phyloP scores from a whole-genome alignment of 1,140 invertebrate species.

The Cryptotermes secundus region DNA sequence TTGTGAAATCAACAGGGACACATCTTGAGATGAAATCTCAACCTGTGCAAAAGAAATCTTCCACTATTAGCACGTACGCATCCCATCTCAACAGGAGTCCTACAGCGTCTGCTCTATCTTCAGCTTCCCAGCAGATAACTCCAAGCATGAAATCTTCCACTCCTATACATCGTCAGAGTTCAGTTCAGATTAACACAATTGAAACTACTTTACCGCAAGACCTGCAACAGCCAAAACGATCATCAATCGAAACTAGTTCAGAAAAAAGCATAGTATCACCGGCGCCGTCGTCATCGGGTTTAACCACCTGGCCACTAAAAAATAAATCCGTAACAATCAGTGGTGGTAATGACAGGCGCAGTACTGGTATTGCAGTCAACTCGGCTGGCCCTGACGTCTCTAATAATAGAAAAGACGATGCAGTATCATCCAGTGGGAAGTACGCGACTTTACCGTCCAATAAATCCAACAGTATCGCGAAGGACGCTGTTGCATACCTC shows the following conservation, averaged over 20 bases:
- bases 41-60: background rate
- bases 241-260: background rate
- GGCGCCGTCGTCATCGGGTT: slow-evolving; percentile 39
- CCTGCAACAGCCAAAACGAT: background rate
- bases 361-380: too few species aligned
- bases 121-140: background rate
- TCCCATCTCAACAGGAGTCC: background rate
- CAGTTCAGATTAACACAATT: background rate
- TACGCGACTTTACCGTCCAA: slow-evolving; percentile 40
- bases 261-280: background rate
- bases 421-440: slow-evolving; percentile 36
- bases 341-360: slow-evolving; percentile 24
- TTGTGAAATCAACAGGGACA: background rate
- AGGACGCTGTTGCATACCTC: slow-evolving; percentile 46
- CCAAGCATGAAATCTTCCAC: background rate
- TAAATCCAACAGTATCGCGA: slow-evolving; percentile 39
- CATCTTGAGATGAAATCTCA: background rate
- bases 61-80: background rate
- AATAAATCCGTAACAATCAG: slow-evolving; percentile 50
- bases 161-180: background rate
- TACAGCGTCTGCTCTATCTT: slow-evolving; percentile 6
- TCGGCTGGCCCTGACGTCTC: background rate
- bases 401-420: slow-evolving; percentile 6
- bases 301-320: slow-evolving; percentile 66
- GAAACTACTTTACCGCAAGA: background rate